Evolutionary conservation across 2,113 vertebrate genomes (phyloP), one percentile per base, ranked within the genome.

Genomic region (Tichodroma muraria): DNA sequence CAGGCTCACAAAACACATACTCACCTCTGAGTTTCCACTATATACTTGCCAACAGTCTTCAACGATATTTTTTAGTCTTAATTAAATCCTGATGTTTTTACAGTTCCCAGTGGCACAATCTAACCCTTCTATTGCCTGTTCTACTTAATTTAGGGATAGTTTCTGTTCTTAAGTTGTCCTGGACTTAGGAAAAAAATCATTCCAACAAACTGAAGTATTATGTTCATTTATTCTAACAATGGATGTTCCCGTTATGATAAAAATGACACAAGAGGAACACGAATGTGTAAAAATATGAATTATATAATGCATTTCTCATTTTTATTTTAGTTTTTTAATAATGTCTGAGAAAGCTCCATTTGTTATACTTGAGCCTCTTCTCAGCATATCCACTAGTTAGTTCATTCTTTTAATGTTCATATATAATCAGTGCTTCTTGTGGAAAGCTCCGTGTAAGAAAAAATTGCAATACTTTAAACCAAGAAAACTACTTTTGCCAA

Each of bases 61-160:
- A 79, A 73, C 9, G 27, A 27, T 68, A 47, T 13, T 64, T 73
- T 88, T 69, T 61, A 88, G 9, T 28, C 44, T 83, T 63, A 91
- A 94, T 84, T 94, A 92, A 87, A 91, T 94, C 21, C 38, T 88
- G 59, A 80, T 73, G 30, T 21, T 82, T 94, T 91, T 82, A 89
- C 65, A 73, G 63, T 49, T 90, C 79, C 79, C 82, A 35, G 23
- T 77, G 54, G 88, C 45, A 82, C 59, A 80, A 69, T 94, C 40
- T 78, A 87, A 92, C 9, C 30, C 90, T 86, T 88, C 42, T 81
- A 57, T 60, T 82, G 64, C 25, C 50, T 54, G 20, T 70, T 65
- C 38, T 76, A 57, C 25, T 81, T 89, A 91, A 89, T 91, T 94
- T 94, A 90, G 33, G 38, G 45, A 13, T 53, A 72, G 16, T 60